Evolutionary conservation across 2,888 invertebrate species (phyloP), one percentile per base, ranked within the genome.

Genomic region (Operophtera brumata): DNA sequence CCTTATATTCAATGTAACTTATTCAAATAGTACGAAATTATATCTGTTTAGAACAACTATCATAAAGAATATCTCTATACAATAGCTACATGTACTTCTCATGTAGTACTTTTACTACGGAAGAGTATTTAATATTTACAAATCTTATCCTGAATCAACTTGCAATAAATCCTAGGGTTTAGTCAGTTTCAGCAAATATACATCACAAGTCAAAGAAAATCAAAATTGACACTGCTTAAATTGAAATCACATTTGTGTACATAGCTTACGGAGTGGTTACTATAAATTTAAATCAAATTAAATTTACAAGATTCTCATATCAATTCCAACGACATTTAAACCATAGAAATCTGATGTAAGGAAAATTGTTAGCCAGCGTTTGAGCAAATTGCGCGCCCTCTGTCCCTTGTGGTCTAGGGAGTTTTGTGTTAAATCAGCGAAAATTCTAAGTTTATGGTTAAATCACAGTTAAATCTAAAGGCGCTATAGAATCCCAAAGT

Each of bases 241-340:
- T 76, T 71, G 70, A 75, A 78, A 81, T 82, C 79, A 81, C 77
- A 80, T 78, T 80, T 75, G 76, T 76, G 78, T 77, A 76, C 76
- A 71, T 72, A 65, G 62, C 65, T 63, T 72, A 70, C 26, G 46
- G 47, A 69, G 70, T 74, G 70, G 69, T 74, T 62, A 73, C 47
- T 28, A 26, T 13, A 26, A 13, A 10, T n/a, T 11, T 11, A 12
- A 30, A 28, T 11, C 20, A 8, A 39, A 14, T 39, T 13, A 3
- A 14, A 14, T 2, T 9, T 9, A 30, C 7, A 2, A 30, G 25
- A 35, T 48, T 35, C 42, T 42, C 34, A 35, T 26, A 48, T 48
- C n/a, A 34, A 48, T 14, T 48, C 39, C 20, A 26, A 35, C 28
- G 35, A 28, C 47, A 12, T 45, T 34, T 41, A n/a, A n/a, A n/a